phyloP scores from a whole-genome alignment of 2,113 vertebrate species.

The Podarcis cretensis region DNA sequence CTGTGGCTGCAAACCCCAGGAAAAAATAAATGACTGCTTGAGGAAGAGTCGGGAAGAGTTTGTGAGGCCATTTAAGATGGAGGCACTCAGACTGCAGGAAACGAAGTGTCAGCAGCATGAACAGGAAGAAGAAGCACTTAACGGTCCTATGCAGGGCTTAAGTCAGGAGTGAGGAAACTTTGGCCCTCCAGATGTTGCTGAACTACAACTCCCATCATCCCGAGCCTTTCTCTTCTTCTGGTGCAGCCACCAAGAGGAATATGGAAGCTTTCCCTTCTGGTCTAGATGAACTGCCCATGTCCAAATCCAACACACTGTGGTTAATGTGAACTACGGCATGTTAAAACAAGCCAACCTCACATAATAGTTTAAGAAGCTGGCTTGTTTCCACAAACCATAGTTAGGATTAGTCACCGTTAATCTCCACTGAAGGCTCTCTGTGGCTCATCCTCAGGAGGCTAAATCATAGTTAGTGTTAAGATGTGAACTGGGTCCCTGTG shows the following conservation, averaged over 20 bases:
- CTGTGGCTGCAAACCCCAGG: background rate
- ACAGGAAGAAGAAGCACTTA: background rate
- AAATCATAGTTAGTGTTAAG: background rate
- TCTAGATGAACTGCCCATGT: too few relatives aligned
- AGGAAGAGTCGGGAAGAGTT: background rate
- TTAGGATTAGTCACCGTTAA: too few relatives aligned
- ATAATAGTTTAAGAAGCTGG: background rate
- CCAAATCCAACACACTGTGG: too few relatives aligned
- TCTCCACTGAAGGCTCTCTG: too few relatives aligned
- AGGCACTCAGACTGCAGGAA: background rate
- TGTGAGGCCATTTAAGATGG: background rate
- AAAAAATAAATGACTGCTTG: background rate
- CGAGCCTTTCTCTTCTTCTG: too few relatives aligned
- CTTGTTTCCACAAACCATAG: background rate
- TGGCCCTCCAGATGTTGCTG: too few relatives aligned
- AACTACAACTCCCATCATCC: too few relatives aligned
- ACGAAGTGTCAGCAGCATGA: background rate
- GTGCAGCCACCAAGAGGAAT: too few relatives aligned
- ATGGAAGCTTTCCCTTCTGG: too few relatives aligned
- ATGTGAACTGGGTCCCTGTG: background rate
- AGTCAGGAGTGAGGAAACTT: too few relatives aligned
- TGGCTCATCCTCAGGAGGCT: background rate
- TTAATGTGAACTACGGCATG: too few relatives aligned
- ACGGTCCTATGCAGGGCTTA: background rate
- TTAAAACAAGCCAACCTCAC: too few relatives aligned